Evolutionary conservation across 2,113 vertebrate genomes (phyloP), one percentile per base, ranked within the genome.

Genomic region (Tamias sibiricus): DNA sequence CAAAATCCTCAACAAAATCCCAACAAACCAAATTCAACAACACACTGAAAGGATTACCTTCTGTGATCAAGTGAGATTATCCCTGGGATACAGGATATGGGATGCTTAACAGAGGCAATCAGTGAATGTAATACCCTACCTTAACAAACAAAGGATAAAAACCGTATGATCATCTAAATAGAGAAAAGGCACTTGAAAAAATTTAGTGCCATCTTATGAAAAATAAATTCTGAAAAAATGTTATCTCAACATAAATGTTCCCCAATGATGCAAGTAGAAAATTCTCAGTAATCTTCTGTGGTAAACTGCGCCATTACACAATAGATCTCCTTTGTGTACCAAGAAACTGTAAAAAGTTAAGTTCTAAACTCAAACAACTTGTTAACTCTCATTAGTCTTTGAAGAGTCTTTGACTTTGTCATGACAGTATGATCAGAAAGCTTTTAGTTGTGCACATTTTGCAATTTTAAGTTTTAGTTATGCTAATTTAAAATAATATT

Each of bases 371-470:
- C 69, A 87, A 71, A 80, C 32, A 59, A 13, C 10, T 19, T 42
- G 40, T 40, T 91, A 85, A 26, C 28, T 17, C 57, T 81, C 64
- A 16, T 49, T 19, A 74, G n/a, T n/a, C n/a, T n/a, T n/a, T n/a
- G n/a, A n/a, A n/a, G n/a, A n/a, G n/a, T n/a, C n/a, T n/a, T n/a
- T n/a, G n/a, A n/a, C 40, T 71, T 93, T 57, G 44, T 77, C 35
- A 82, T 16, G 72, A 30, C 12, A 35, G 20, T 71, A 32, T 76
- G 47, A 54, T 8, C 17, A 79, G 9, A n/a, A 77, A 54, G 2
- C 35, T 80, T 91, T 94, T 74, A 88, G 30, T 84, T 37, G n/a
- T 75, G 30, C 8, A 42, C 4, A 14, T 82, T 94, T 94, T 92
- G 49, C 8, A 81, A n/a, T 87, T 69, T 79, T 42, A 84, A 92